phyloP scores from a whole-genome alignment of 2,888 invertebrate species.

The Caenorhabditis sp. region DNA sequence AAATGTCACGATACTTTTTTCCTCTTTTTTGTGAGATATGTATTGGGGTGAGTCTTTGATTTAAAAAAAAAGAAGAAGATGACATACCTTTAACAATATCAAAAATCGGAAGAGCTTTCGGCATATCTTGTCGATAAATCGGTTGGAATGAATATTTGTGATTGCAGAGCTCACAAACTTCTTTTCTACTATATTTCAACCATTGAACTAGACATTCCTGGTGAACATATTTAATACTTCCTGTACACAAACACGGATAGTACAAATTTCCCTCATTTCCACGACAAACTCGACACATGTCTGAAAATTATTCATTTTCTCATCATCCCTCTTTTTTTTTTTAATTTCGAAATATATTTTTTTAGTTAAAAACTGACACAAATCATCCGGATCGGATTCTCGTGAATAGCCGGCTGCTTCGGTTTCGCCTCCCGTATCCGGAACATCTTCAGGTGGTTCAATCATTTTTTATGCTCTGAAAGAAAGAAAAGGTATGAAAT shows the following conservation, averaged over 20 bases:
- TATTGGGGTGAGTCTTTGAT: no score
- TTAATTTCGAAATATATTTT: background rate
- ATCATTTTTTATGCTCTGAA: background rate
- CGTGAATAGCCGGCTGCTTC: background rate
- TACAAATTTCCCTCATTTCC: slow-evolving; percentile 95
- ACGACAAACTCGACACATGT: slow-evolving; percentile 96
- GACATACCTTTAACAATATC: slow-evolving; percentile 85
- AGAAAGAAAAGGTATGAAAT: background rate
- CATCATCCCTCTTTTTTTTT: no score
- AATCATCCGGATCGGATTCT: slow-evolving; percentile 25
- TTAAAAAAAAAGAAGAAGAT: no score
- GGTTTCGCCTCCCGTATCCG: background rate
- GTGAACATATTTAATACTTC: slow-evolving; percentile 98
- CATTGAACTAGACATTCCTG: slow-evolving; percentile 90
- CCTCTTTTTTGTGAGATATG: no score
- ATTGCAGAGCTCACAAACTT: slow-evolving; percentile 83
- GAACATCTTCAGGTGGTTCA: background rate
- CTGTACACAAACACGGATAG: slow-evolving; percentile 98
- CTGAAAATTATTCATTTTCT: slow-evolving; percentile 73
- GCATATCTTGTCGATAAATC: slow-evolving; percentile 99
- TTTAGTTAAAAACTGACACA: slow-evolving; percentile 15
- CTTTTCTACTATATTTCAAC: slow-evolving; percentile 93
- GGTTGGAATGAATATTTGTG: slow-evolving; percentile 97
- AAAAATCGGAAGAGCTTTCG: slow-evolving; percentile 88
- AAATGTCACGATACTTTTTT: no score